Evolutionary conservation across 2,113 vertebrate species (phyloP), one percentile per base, ranked within the genome.

Genomic region (Arothron firmamentum): DNA sequence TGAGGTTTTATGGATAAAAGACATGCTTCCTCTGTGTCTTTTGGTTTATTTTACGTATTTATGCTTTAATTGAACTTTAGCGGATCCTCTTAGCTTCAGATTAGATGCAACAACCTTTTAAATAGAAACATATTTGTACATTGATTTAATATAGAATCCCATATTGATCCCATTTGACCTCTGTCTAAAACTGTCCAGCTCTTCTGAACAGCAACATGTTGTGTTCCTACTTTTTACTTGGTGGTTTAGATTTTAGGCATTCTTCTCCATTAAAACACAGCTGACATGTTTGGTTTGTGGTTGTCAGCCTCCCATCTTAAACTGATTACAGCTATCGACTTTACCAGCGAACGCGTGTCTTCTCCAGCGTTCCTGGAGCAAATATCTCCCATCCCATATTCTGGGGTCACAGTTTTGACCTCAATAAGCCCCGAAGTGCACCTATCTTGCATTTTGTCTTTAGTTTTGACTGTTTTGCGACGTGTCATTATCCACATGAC

Each of bases 401-500:
- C 41, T 49, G 17, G 34, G 34, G 34, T 38, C 34, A 38, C 34
- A 12, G 34, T 38, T 12, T 75, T 74, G 19, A 25, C 65, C 20
- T 58, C 57, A n/a, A 6, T 51, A 59, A 46, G 51, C 60, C 49
- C 55, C 9, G 12, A 13, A 14, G 12, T 58, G 11, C 52, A 58
- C 25, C 42, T 65, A 46, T 20, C 16, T 51, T 49, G 52, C 42
- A 42, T 46, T 47, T 19, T 56, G 31, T 60, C 14, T 19, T 70
- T 49, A 60, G 75, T 60, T 59, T 38, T 49, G 41, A 71, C 62
- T 62, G 45, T 66, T 67, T 43, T 21, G 53, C 46, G 56, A 66
- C 62, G 45, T 59, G 64, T 78, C 48, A 50, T 76, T 81, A 75
- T 79, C 62, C 48, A 8, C 21, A n/a, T 25, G 52, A 15, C 52